Evolutionary conservation across 1,140 invertebrate species (phyloP).

Genomic region (Danaus melanippus): DNA sequence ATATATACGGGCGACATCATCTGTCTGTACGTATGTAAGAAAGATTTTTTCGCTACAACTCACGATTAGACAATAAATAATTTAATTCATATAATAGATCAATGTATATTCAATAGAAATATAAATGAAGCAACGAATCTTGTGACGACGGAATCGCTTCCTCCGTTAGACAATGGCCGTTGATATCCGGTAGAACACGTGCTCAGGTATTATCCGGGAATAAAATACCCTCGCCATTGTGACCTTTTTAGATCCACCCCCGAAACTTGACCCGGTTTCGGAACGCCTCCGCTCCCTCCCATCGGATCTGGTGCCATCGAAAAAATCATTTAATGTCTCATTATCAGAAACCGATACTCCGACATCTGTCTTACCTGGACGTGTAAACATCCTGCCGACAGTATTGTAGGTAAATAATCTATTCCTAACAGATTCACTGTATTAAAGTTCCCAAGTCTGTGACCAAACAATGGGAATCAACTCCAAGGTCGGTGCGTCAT

Average conservation of each 20-base stretch:
- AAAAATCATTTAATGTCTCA: constrained; percentile 26
- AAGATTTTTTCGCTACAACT: neutral
- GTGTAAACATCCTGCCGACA: constrained; percentile 42
- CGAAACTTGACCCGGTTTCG: constrained; percentile 64
- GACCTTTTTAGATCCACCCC: constrained; percentile 46
- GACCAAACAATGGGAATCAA: constrained; percentile 55
- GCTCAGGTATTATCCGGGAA: constrained; percentile 65
- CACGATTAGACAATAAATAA: constrained; percentile 7
- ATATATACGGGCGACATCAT: too few relatives aligned
- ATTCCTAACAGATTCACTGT: constrained; percentile 8
- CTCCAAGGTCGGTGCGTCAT: constrained; percentile 51
- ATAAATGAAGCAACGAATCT: constrained; percentile 50
- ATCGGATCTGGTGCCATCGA: constrained; percentile 24
- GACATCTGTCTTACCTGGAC: constrained; percentile 45
- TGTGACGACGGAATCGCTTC: constrained; percentile 58
- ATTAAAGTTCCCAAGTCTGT: constrained; percentile 20
- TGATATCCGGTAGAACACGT: constrained; percentile 65
- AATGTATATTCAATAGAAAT: constrained; percentile 21
- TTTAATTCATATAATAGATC: constrained; percentile 5
- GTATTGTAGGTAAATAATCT: constrained; percentile 11
- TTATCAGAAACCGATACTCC: constrained; percentile 38
- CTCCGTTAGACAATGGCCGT: constrained; percentile 61
- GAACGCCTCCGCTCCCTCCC: constrained; percentile 58
- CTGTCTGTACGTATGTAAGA: too few relatives aligned
- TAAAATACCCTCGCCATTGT: constrained; percentile 45